Evolutionary conservation across 2,888 invertebrate species (phyloP).

Genomic region (Melinaea marsaeus): DNA sequence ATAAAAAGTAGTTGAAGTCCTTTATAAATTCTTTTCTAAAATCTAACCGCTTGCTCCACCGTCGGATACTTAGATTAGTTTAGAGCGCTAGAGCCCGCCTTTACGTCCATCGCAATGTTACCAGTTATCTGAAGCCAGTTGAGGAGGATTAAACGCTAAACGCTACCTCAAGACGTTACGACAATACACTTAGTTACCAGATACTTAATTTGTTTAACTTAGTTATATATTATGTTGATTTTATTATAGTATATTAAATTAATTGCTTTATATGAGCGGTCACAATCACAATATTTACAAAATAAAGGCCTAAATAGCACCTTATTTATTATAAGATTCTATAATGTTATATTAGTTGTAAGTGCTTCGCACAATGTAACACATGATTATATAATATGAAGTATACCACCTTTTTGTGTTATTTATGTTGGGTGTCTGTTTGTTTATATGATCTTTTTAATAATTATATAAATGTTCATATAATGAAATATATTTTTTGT

Average conservation of each 20-base stretch:
- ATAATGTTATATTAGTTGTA: constrained; percentile 18
- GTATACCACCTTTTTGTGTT: constrained; percentile 12
- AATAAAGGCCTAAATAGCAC: too few relatives aligned
- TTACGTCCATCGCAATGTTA: constrained; percentile 29
- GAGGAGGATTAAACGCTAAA: constrained; percentile 38
- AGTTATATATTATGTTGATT: too few relatives aligned
- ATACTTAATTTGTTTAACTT: too few relatives aligned
- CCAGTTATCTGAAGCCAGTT: constrained; percentile 26
- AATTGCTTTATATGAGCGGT: too few relatives aligned
- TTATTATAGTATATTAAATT: too few relatives aligned
- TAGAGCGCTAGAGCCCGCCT: constrained; percentile 72
- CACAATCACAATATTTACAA: too few relatives aligned
- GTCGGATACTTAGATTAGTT: constrained; percentile 3
- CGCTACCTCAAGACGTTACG: constrained; percentile 48
- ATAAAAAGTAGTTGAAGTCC: constrained; percentile 46
- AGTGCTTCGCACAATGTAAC: constrained; percentile 33
- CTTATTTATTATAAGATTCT: too few relatives aligned
- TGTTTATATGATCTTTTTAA: background rate
- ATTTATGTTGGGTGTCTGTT: constrained; percentile 8
- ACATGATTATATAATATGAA: constrained; percentile 11
- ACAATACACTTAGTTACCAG: constrained; percentile 23
- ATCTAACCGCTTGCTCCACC: constrained; percentile 1
- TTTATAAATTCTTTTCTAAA: constrained; percentile 12
- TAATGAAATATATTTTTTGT: constrained; percentile 6
- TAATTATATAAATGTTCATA: background rate